Evolutionary conservation across 23 tunicate species (phyloP).

Genomic region (Halocynthia roretzi): DNA sequence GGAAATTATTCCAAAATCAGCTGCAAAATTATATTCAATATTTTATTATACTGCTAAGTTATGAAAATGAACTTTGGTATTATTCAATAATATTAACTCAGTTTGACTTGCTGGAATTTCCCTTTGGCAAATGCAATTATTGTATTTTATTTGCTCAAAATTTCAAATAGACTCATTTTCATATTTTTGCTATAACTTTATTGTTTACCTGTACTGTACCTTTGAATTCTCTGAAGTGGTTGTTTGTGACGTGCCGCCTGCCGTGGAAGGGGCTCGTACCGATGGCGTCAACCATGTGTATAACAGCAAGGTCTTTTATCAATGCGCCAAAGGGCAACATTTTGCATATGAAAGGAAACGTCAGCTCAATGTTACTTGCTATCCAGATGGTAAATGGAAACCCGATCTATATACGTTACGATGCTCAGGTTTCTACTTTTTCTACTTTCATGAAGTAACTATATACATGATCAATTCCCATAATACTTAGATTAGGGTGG

Average conservation of each 20-base stretch:
- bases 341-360: conserved; percentile 25
- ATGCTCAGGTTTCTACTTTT: conserved; percentile 42
- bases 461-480: too few species aligned
- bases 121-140: too few species aligned
- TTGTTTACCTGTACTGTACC: neutral
- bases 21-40: too few species aligned
- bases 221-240: conserved; percentile 25
- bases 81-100: too few species aligned
- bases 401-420: conserved; percentile 35
- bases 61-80: too few species aligned
- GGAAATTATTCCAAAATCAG: too few species aligned
- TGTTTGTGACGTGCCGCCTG: conserved; percentile 46
- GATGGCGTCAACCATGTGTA: conserved; percentile 42
- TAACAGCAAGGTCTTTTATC: conserved; percentile 33
- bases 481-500: too few species aligned
- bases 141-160: neutral
- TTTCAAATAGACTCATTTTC: neutral
- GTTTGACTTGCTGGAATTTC: too few species aligned
- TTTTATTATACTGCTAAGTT: too few species aligned
- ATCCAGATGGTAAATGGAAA: conserved; percentile 45
- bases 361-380: conserved; percentile 28
- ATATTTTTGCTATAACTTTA: neutral
- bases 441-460: neutral
- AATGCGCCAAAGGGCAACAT: conserved; percentile 67
- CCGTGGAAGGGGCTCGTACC: conserved; percentile 48